Conservation (phyloP, 2,888 invertebrate genomes). For the Uropetala carovei region DNA sequence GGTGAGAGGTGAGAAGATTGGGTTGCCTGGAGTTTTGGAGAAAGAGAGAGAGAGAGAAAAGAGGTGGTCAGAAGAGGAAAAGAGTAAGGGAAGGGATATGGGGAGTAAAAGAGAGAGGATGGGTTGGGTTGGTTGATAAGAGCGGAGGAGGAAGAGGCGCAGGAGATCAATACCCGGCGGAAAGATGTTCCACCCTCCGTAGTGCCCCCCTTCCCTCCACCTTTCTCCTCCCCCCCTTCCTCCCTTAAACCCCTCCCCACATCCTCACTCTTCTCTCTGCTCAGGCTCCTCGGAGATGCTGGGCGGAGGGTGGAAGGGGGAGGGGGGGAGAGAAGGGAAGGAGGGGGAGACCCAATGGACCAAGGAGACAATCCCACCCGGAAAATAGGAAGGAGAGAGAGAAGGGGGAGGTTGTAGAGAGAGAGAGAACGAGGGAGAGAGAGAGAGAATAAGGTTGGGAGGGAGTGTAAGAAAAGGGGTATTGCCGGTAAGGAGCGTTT, state of each 20-base stretch:
- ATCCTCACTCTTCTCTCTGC: not conserved
- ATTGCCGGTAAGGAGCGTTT: not conserved
- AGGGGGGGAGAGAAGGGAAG: not conserved
- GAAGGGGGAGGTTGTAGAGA: not conserved
- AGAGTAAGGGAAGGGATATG: not conserved
- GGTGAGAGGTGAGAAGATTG: slow-evolving; percentile 28
- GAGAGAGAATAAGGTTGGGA: not conserved
- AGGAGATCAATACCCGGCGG: slow-evolving; percentile 59
- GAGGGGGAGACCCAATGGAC: slow-evolving; percentile 19
- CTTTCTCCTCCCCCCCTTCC: not conserved
- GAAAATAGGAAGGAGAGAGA: not conserved
- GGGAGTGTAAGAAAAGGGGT: not conserved
- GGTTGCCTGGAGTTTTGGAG: not conserved
- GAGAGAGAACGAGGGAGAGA: not conserved
- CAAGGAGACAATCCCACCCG: slow-evolving; percentile 26
- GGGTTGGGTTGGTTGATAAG: not conserved
- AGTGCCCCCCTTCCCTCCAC: not conserved
- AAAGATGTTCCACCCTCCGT: slow-evolving; percentile 57
- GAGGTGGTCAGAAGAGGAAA: not conserved
- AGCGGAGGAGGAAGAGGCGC: slow-evolving; percentile 50
- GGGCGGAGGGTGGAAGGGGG: slow-evolving; percentile 1
- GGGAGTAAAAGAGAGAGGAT: not conserved
- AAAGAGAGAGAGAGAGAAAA: not conserved
- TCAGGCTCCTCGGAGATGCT: slow-evolving; percentile 13
- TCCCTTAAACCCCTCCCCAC: not conserved